Conservation (phyloP, 2,113 vertebrate genomes). For the Protomyctophum bolini region DNA sequence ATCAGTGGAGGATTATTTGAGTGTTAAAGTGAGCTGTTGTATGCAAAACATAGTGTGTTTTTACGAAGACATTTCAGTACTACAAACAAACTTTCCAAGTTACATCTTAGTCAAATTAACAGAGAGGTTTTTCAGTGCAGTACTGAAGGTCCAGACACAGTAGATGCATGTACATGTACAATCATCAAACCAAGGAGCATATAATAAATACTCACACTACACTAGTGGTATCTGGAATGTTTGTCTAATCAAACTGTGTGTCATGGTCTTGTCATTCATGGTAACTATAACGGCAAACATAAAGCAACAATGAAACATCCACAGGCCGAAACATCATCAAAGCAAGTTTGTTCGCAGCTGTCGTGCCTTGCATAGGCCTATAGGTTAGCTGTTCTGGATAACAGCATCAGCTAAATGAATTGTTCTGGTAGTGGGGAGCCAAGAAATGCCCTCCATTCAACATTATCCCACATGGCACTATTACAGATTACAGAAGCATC, state of each 20-base stretch:
- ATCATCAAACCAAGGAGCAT: too few relatives aligned
- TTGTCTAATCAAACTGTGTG: slow-evolving; percentile 1
- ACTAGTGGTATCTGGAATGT: neutral
- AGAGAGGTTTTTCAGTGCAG: too few relatives aligned
- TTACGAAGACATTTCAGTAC: too few relatives aligned
- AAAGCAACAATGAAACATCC: neutral
- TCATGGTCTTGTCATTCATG: neutral
- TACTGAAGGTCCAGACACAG: too few relatives aligned
- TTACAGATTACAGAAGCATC: slow-evolving; percentile 46
- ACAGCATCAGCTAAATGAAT: slow-evolving; percentile 7
- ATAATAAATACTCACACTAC: too few relatives aligned
- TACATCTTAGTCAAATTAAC: too few relatives aligned
- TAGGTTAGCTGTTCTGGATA: slow-evolving; percentile 13
- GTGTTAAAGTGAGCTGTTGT: too few relatives aligned
- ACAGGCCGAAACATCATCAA: neutral
- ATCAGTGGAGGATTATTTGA: too few relatives aligned
- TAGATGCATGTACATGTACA: too few relatives aligned
- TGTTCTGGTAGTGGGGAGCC: slow-evolving; percentile 3
- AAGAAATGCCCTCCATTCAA: slow-evolving; percentile 11
- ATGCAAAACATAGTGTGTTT: too few relatives aligned
- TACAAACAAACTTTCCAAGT: too few relatives aligned
- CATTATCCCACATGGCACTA: slow-evolving; percentile 48
- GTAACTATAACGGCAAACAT: slow-evolving; percentile 11
- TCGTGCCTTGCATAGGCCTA: slow-evolving; percentile 11
- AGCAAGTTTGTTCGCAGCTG: slow-evolving; percentile 21